phyloP scores from a whole-genome alignment of 2,113 vertebrate species.

The Rhea pennata region DNA sequence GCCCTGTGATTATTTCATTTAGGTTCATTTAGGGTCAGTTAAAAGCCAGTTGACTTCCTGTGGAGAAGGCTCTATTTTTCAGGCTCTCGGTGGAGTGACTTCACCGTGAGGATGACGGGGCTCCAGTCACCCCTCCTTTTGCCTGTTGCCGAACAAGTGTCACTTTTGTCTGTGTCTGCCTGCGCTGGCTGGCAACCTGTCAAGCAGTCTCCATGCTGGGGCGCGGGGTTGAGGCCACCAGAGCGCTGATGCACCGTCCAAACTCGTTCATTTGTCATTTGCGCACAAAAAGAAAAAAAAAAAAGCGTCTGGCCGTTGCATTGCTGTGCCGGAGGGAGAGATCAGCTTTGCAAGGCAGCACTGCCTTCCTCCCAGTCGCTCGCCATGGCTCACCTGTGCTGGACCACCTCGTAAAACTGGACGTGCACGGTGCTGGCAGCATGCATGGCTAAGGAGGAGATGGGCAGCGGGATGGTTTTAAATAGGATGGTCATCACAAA shows the following conservation, averaged over 20 bases:
- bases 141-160: neutral
- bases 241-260: neutral
- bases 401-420: neutral
- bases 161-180: neutral
- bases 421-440: neutral
- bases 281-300: too few species aligned
- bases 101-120: neutral
- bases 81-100: neutral
- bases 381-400: neutral
- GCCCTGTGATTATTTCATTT: conserved; percentile 74
- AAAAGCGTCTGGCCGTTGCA: neutral
- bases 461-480: neutral
- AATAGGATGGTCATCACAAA: neutral
- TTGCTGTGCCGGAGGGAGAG: neutral
- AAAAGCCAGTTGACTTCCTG: conserved; percentile 38
- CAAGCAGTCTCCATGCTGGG: neutral
- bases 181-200: neutral
- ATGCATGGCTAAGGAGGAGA: fast-evolving
- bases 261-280: neutral
- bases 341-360: neutral
- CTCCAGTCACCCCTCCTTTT: neutral
- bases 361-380: neutral
- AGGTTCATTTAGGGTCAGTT: conserved; percentile 58
- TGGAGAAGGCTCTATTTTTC: conserved; percentile 42
- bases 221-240: neutral